Conservation (phyloP, 2,113 vertebrate genomes). For the Vicugna pacos region DNA sequence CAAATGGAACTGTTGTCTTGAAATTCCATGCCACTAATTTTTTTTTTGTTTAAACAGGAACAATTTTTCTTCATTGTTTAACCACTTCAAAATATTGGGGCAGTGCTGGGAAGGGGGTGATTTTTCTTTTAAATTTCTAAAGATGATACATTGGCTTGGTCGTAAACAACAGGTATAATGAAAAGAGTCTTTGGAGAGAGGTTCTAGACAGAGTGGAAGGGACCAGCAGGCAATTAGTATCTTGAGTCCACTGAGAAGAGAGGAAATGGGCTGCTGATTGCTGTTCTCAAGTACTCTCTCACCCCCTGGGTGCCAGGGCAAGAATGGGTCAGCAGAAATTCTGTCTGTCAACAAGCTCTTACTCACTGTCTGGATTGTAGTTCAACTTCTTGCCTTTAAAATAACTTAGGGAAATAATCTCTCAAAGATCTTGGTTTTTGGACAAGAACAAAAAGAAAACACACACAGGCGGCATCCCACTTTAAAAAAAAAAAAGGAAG, state of each 20-base stretch:
- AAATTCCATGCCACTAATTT: constrained; percentile 66
- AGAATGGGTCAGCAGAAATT: constrained; percentile 67
- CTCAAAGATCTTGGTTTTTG: not conserved
- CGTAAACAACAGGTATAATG: constrained; percentile 60
- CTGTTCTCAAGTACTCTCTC: constrained; percentile 66
- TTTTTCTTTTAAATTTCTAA: constrained; percentile 48
- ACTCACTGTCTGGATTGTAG: not conserved
- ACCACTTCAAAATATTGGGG: constrained; percentile 60
- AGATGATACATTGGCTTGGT: constrained; percentile 27
- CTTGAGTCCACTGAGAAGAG: not conserved
- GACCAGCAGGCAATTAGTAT: constrained; percentile 61
- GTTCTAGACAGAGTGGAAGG: constrained; percentile 27
- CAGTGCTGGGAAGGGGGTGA: not conserved
- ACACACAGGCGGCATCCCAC: not conserved
- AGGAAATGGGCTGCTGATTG: constrained; percentile 71
- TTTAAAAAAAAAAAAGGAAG: not conserved
- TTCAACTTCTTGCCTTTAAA: constrained; percentile 53
- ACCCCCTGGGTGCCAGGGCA: constrained; percentile 55
- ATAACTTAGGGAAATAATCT: not conserved
- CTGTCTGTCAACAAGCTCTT: constrained; percentile 60
- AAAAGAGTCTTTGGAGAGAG: constrained; percentile 52
- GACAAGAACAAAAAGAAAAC: not conserved
- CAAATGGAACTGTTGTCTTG: constrained; percentile 75
- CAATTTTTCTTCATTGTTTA: constrained; percentile 77
- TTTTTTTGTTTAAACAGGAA: constrained; percentile 73